Evolutionary conservation across 1,140 invertebrate species (phyloP), one percentile per base, ranked within the genome.

Genomic region (Oscheius sp.): DNA sequence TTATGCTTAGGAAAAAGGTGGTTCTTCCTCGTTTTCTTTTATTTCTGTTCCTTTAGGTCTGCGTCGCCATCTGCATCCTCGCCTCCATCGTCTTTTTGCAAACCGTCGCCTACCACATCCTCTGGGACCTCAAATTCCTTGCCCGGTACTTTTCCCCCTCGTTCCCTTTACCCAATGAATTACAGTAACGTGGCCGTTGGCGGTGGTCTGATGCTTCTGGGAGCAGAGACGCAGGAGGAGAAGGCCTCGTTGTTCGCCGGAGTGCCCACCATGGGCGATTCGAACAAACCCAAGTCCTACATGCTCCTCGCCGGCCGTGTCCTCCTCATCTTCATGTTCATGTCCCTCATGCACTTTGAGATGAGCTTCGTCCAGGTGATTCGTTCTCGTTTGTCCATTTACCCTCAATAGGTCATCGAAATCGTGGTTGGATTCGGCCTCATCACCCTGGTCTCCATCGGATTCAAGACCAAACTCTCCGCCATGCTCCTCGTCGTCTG

Each of bases 381-480:
- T 29, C 42, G 58, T 68, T 77, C 75, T 46, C 26, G 32, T 46
- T 72, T 26, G 18, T 35, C 28, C 15, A 3, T 68, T 68, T 62
- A 49, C 38, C 3, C 23, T 45, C 23, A 23, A 45, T n/a, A n/a
- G n/a, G n/a, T 92, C 89, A 89, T 94, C 49, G 90, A 94, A 87
- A 93, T 97, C 85, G 88, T 98, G 66, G 87, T 98, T 64, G 95
- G 95, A 55, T 93, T 93, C 74, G 90, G 91, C 62, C 88, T 99
- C 32, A 99, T 99, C 92, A 89, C 96, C 63, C 87, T 97, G 34
- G 94, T 99, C 52, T 95, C 94, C 32, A 89, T 99, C 75, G 97
- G 95, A 61, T 99, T 93, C 87, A 98, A 98, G 86, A 99, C 97
- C 7, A 99, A 99, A 87, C 89, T 99, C 74, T 95, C 93, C 77